Evolutionary conservation across 2,888 invertebrate genomes (phyloP).

Genomic region (Diadegma fenestrale): DNA sequence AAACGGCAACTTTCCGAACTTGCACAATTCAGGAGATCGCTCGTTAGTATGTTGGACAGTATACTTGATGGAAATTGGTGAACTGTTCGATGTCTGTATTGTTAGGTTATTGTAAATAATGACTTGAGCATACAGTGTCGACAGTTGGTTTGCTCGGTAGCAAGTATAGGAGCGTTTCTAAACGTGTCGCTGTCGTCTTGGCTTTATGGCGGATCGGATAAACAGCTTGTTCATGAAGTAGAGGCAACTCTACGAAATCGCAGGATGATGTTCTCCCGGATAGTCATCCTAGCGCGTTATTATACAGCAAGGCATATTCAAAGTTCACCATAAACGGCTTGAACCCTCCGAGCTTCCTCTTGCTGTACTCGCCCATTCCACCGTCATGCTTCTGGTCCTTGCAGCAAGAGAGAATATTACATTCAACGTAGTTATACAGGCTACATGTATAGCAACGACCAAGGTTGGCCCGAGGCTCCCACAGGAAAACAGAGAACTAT

Average conservation of each 20-base stretch:
- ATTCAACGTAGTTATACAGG: slow-evolving; percentile 6
- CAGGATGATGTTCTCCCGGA: slow-evolving; percentile 37
- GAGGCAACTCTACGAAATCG: slow-evolving; percentile 50
- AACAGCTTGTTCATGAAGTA: slow-evolving; percentile 52
- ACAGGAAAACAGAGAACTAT: slow-evolving; percentile 29
- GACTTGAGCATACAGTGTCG: slow-evolving; percentile 4
- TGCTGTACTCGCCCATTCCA: slow-evolving; percentile 20
- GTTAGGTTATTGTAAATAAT: slow-evolving; percentile 14
- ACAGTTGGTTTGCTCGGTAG: slow-evolving; percentile 42
- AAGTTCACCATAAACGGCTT: slow-evolving; percentile 57
- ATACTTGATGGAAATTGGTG: background rate
- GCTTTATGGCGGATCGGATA: slow-evolving; percentile 47
- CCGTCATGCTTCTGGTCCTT: slow-evolving; percentile 34
- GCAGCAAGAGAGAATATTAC: slow-evolving; percentile 53
- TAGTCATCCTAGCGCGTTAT: slow-evolving; percentile 43
- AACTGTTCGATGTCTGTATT: too few species aligned
- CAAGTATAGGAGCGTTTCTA: slow-evolving; percentile 56
- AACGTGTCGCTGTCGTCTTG: slow-evolving; percentile 51
- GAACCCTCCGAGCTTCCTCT: slow-evolving; percentile 47
- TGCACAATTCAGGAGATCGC: background rate
- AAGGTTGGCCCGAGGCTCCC: slow-evolving; percentile 33
- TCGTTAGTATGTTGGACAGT: background rate
- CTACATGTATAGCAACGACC: slow-evolving; percentile 31
- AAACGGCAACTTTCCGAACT: background rate
- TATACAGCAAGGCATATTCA: slow-evolving; percentile 60